Evolutionary conservation across 1,140 invertebrate species (phyloP).

Genomic region (Bombus impatiens): DNA sequence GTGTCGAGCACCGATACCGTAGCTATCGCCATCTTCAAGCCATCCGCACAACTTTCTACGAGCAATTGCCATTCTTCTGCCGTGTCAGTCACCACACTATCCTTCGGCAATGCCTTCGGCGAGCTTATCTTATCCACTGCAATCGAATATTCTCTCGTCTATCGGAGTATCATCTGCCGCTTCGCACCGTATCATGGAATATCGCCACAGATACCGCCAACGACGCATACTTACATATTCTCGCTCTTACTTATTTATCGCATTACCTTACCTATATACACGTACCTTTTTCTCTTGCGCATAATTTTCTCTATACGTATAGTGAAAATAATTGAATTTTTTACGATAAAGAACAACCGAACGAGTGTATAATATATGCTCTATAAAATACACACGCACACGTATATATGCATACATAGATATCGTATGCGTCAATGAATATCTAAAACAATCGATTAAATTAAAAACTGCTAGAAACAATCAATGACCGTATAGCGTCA

Average conservation of each 20-base stretch:
- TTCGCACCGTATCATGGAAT: background rate
- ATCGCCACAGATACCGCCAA: no score
- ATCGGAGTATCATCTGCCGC: background rate
- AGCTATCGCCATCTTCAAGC: conserved; percentile 60
- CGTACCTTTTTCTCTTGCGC: no score
- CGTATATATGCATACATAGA: no score
- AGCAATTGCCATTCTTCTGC: background rate
- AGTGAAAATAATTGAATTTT: no score
- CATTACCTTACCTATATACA: no score
- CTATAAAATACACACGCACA: no score
- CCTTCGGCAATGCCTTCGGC: background rate
- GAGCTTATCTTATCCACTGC: background rate
- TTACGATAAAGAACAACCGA: no score
- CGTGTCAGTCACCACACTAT: background rate
- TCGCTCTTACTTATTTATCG: background rate
- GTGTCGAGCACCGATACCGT: conserved; percentile 55
- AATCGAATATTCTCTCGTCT: background rate
- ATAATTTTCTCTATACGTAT: no score
- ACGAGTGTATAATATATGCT: no score
- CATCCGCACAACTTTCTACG: background rate
- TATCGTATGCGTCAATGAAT: background rate
- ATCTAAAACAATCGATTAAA: background rate
- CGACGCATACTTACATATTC: no score
- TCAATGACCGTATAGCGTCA: background rate
- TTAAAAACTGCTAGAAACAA: background rate